Evolutionary conservation across 2,113 vertebrate genomes (phyloP).

Genomic region (Antechinus stuartii): DNA sequence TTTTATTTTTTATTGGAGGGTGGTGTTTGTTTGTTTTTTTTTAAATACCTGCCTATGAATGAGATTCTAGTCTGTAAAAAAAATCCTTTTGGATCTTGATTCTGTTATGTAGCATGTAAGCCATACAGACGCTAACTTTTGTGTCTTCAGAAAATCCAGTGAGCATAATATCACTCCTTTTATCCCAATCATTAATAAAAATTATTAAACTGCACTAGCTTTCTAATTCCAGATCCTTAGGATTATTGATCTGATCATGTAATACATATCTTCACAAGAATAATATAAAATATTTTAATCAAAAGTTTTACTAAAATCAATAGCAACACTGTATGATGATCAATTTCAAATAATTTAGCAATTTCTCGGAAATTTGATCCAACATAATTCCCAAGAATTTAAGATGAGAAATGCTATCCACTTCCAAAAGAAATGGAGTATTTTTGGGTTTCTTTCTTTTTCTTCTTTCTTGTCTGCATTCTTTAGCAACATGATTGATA

Average conservation of each 20-base stretch:
- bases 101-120: background rate
- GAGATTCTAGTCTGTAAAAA: background rate
- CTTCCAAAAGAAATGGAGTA: background rate
- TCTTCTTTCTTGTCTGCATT: too few relatives aligned
- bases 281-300: background rate
- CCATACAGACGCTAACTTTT: background rate
- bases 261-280: background rate
- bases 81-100: background rate
- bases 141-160: background rate
- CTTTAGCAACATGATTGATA: too few relatives aligned
- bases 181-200: background rate
- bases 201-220: background rate
- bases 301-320: background rate
- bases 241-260: background rate
- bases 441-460: background rate
- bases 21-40: background rate
- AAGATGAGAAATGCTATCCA: background rate
- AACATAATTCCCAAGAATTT: background rate
- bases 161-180: background rate
- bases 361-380: background rate
- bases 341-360: background rate
- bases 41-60: background rate
- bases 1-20: background rate
- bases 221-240: background rate
- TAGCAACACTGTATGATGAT: background rate